phyloP scores from a whole-genome alignment of 2,113 vertebrate species.

The Saguinus midas region DNA sequence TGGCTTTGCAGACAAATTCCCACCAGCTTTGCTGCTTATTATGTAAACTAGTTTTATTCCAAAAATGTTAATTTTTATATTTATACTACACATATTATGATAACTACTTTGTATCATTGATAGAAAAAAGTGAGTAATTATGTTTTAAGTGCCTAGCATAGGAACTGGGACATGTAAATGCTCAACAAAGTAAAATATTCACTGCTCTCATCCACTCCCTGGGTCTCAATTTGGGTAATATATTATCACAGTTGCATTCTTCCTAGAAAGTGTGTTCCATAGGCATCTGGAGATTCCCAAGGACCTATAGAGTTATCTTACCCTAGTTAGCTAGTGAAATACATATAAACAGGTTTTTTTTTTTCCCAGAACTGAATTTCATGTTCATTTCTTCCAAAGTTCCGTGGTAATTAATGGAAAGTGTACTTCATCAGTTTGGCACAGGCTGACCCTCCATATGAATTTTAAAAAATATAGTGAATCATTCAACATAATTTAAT shows the following conservation, averaged over 20 bases:
- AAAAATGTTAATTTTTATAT: background rate
- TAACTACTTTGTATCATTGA: background rate
- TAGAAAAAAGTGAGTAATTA: background rate
- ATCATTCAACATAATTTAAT: background rate
- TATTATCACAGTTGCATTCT: background rate
- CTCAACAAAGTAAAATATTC: background rate
- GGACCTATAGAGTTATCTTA: background rate
- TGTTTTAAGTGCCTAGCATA: background rate
- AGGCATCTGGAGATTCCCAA: background rate
- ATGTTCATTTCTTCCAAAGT: background rate
- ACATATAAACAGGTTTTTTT: background rate
- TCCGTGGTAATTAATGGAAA: background rate
- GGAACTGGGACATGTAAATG: background rate
- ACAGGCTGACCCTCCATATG: background rate
- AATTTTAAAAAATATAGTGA: background rate
- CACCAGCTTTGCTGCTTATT: background rate
- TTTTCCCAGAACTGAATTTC: background rate
- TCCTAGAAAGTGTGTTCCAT: background rate
- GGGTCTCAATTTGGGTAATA: background rate
- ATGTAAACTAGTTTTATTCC: background rate
- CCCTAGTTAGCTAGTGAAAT: background rate
- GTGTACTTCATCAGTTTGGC: background rate
- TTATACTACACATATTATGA: background rate
- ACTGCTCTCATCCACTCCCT: background rate
- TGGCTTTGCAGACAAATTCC: background rate